Percentiles rank a stretch among this genome's conserved stretches.
phyloP scores from a whole-genome alignment of 2,888 invertebrate species.

The Lucinisca nassula region DNA sequence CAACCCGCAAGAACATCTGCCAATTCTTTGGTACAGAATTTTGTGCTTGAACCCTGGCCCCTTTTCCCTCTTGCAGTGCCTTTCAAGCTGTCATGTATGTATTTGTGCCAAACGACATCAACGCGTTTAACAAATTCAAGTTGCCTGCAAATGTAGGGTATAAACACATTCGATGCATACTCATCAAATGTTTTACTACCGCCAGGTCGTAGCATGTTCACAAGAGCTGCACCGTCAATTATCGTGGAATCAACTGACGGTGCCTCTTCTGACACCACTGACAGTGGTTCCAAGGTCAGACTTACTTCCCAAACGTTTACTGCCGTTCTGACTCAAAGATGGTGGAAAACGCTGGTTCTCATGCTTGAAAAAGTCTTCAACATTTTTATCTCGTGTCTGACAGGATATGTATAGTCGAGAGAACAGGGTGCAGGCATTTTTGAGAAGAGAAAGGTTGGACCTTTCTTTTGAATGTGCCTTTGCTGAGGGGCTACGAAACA shows the following conservation, averaged over 20 bases:
- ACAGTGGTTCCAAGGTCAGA: neutral
- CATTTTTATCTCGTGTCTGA: neutral
- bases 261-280: neutral
- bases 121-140: neutral
- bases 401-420: slow-evolving; percentile 9
- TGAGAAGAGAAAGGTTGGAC: neutral
- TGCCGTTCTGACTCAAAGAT: neutral
- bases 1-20: slow-evolving; percentile 43
- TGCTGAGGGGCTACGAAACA: neutral
- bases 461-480: neutral
- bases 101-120: slow-evolving; percentile 56
- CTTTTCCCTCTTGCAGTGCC: slow-evolving; percentile 52
- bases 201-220: neutral
- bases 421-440: slow-evolving; percentile 6
- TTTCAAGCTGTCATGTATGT: slow-evolving; percentile 32
- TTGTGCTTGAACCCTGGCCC: slow-evolving; percentile 52
- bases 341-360: neutral
- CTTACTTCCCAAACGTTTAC: neutral
- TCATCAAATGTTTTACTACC: neutral
- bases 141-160: neutral
- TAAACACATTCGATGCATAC: no score
- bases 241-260: neutral
- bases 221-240: neutral
- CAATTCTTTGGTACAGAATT: slow-evolving; percentile 58
- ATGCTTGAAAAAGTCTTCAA: slow-evolving; percentile 22